These are phyloP conservation scores for Xenops minutus DNA, from an alignment of 2,797 vertebrate species.

Conservation along the genomic window DNA sequence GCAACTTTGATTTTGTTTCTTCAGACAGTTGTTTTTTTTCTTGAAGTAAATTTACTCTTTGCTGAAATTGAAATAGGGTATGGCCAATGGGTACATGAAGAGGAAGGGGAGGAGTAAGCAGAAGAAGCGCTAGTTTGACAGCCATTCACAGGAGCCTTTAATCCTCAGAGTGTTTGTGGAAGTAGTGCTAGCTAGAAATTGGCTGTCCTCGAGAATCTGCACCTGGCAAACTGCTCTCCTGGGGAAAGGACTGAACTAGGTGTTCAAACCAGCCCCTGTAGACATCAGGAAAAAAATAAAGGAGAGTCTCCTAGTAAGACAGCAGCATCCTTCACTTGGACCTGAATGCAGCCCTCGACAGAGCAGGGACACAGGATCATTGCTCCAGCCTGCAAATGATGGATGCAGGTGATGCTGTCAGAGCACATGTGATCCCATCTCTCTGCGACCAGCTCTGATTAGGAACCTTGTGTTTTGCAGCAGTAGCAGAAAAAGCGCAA, in stretches of 20 bases:
- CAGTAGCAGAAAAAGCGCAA: slow-evolving; percentile 5
- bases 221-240: not conserved
- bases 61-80: not conserved
- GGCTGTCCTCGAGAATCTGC: not conserved
- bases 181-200: not conserved
- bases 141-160: not conserved
- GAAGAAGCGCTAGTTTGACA: not conserved
- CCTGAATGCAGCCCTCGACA: not conserved
- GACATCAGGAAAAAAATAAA: not conserved
- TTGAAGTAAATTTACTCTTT: not conserved
- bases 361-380: accelerated
- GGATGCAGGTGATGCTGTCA: not conserved
- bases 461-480: not conserved
- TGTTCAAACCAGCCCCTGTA: not conserved
- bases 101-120: not conserved
- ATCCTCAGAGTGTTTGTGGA: not conserved
- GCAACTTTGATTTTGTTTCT: not conserved
- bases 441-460: not conserved
- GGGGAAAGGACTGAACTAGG: not conserved
- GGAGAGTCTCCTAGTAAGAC: not conserved
- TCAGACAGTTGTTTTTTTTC: not conserved
- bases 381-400: not conserved
- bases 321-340: not conserved
- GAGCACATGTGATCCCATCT: accelerated
- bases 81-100: accelerated